Conservation (phyloP, 2,113 vertebrate genomes). For the Gymnogyps californianus region DNA sequence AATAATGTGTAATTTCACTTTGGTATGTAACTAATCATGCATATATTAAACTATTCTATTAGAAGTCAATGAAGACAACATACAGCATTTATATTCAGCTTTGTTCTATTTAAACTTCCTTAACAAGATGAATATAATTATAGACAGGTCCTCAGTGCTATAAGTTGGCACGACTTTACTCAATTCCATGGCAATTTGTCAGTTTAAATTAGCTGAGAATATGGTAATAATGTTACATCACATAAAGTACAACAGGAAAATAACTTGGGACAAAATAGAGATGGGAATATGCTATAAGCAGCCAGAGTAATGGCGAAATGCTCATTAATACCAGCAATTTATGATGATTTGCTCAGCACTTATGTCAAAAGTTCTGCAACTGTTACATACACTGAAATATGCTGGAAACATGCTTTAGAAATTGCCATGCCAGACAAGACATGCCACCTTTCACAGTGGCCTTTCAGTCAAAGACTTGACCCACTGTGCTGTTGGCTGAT, state of each 20-base stretch:
- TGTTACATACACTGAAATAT: background rate
- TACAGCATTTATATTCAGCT: background rate
- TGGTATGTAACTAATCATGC: background rate
- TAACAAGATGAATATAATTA: conserved; percentile 1
- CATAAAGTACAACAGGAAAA: background rate
- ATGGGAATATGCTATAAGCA: background rate
- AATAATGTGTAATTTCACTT: background rate
- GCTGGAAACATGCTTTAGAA: background rate
- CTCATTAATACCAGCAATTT: background rate
- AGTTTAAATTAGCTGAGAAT: conserved; percentile 1
- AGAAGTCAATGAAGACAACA: background rate
- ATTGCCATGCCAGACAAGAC: background rate
- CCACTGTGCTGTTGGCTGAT: background rate
- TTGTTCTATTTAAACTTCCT: background rate
- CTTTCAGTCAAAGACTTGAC: background rate
- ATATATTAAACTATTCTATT: background rate
- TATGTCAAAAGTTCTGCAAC: background rate
- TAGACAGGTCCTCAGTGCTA: background rate
- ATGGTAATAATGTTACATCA: background rate
- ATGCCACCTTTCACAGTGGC: background rate
- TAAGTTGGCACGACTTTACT: background rate
- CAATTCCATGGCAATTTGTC: conserved; percentile 14
- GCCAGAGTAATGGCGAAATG: background rate
- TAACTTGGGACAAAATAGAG: background rate
- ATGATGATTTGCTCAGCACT: background rate